A percentile compares a stretch with the other conserved stretches of the same genome.
Conservation (phyloP, 2,888 invertebrate species). For the Acronicta alni region DNA sequence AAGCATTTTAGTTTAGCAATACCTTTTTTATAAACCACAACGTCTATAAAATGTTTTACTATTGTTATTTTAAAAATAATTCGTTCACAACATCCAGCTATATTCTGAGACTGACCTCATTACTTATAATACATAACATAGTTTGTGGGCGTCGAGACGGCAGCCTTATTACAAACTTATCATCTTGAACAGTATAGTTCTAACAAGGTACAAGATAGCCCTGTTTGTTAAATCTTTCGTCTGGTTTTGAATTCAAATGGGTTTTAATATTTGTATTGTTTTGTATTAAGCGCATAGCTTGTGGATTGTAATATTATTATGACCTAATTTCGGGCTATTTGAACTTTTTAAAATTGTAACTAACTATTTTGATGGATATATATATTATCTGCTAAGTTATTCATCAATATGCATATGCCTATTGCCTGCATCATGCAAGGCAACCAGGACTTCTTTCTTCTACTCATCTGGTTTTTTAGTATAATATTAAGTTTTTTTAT, state of each 20-base stretch:
- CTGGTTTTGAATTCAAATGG: conserved; percentile 26
- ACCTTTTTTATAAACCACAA: background rate
- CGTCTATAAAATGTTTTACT: background rate
- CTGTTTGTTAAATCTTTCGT: conserved; percentile 12
- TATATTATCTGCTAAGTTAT: no score
- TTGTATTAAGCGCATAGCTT: no score
- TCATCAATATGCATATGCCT: no score
- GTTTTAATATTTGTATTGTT: background rate
- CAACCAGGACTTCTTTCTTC: no score
- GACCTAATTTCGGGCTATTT: no score
- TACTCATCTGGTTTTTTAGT: no score
- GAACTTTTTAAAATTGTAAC: no score
- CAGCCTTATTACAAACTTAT: conserved; percentile 19
- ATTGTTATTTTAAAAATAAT: background rate
- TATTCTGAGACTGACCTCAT: conserved; percentile 19
- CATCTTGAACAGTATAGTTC: conserved; percentile 24
- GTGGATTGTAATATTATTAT: no score
- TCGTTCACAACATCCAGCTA: conserved; percentile 6
- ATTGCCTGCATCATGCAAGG: no score
- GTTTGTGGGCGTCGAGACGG: conserved; percentile 26
- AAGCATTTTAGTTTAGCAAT: no score
- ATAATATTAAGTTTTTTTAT: no score
- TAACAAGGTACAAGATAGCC: conserved; percentile 28
- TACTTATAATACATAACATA: conserved; percentile 21
- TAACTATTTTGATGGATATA: no score